These are phyloP conservation scores for Eumeta japonica DNA, from an alignment of 1,140 invertebrate genomes.

Conservation along the genomic window DNA sequence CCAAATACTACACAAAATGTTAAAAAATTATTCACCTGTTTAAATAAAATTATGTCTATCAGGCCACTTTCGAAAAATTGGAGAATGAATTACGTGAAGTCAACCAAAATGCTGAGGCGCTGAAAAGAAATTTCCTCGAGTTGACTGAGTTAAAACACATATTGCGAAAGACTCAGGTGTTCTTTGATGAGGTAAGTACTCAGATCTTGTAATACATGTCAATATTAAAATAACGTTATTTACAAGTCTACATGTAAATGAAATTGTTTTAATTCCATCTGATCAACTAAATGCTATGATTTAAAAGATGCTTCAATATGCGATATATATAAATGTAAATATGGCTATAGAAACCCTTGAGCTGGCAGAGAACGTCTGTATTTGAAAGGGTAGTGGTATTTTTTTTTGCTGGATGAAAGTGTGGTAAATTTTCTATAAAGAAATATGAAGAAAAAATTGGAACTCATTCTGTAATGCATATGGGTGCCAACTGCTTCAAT, in stretches of 20 bases:
- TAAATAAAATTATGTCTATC: slow-evolving; percentile 11
- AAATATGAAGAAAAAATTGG: no score
- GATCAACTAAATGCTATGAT: no score
- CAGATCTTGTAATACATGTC: background rate
- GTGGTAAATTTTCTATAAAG: no score
- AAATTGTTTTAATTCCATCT: no score
- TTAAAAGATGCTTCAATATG: background rate
- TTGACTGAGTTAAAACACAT: slow-evolving; percentile 96
- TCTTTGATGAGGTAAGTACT: slow-evolving; percentile 92
- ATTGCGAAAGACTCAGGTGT: slow-evolving; percentile 92
- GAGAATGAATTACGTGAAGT: slow-evolving; percentile 96
- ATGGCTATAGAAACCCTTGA: no score
- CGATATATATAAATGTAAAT: background rate
- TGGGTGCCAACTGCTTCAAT: no score
- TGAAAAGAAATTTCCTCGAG: slow-evolving; percentile 95
- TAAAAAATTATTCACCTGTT: background rate
- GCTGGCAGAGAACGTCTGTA: no score
- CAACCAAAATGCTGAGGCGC: slow-evolving; percentile 94
- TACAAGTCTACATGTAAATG: no score
- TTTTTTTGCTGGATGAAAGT: no score
- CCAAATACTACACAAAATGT: background rate
- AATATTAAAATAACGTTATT: background rate
- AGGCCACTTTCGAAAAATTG: slow-evolving; percentile 94
- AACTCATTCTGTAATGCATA: no score
- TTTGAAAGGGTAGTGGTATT: no score